Evolutionary conservation across 2,113 vertebrate genomes (phyloP).

Genomic region (Psophia crepitans): DNA sequence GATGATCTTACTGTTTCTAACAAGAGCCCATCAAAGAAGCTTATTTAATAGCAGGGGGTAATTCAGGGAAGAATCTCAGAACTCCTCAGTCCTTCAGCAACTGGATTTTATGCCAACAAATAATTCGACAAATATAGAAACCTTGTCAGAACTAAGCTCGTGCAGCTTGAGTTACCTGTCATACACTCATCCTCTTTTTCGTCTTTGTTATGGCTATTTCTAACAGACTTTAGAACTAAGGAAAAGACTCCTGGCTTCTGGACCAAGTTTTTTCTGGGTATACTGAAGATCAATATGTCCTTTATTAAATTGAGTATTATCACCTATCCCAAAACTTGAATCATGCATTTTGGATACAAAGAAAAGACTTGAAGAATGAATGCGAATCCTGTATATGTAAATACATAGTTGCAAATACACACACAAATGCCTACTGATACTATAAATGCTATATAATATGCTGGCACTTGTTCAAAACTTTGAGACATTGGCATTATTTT

Average conservation of each 20-base stretch:
- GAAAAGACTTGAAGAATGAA: neutral
- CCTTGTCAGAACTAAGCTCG: neutral
- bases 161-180: neutral
- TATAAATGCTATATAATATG: constrained; percentile 63
- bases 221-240: neutral
- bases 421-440: neutral
- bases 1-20: neutral
- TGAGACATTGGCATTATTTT: constrained; percentile 76
- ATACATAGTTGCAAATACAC: neutral
- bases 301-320: neutral
- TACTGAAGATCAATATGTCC: neutral
- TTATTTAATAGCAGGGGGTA: neutral
- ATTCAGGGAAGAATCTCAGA: neutral
- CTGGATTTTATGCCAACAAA: neutral
- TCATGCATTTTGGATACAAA: neutral
- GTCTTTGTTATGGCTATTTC: neutral
- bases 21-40: neutral
- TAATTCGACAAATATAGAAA: neutral
- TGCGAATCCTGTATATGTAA: neutral
- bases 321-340: neutral
- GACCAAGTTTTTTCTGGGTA: neutral
- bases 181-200: neutral
- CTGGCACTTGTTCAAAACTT: constrained; percentile 72
- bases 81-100: neutral
- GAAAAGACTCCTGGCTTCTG: neutral